These are phyloP conservation scores for Psylliodes chrysocephalus DNA, from an alignment of 2,888 invertebrate genomes.

Conservation along the genomic window DNA sequence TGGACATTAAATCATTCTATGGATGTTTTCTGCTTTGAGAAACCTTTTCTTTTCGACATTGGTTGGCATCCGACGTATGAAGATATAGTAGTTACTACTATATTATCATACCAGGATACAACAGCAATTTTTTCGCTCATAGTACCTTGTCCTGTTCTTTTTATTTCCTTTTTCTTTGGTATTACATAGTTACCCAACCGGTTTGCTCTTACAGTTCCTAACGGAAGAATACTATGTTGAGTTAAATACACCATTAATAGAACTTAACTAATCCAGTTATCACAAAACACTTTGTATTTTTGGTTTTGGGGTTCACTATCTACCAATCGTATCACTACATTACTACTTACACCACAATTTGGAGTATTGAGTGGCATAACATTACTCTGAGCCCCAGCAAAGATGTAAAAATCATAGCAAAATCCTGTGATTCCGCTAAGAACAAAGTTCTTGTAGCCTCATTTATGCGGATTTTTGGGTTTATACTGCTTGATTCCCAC, in stretches of 20 bases:
- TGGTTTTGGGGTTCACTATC: slow-evolving; percentile 12
- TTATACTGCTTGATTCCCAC: slow-evolving; percentile 27
- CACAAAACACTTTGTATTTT: slow-evolving; percentile 48
- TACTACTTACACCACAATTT: slow-evolving; percentile 24
- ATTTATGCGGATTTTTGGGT: slow-evolving; percentile 23
- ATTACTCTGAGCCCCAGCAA: slow-evolving; percentile 29
- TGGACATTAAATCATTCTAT: slow-evolving; percentile 6
- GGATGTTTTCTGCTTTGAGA: slow-evolving; percentile 22
- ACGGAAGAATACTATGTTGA: slow-evolving; percentile 42
- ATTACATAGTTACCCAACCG: slow-evolving; percentile 14
- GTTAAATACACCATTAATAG: slow-evolving; percentile 40
- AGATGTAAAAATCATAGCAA: slow-evolving; percentile 30
- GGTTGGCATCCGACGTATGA: slow-evolving; percentile 51
- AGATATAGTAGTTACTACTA: slow-evolving; percentile 54
- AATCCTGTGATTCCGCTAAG: slow-evolving; percentile 34
- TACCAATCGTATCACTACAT: slow-evolving; percentile 20
- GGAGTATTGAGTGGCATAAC: slow-evolving; percentile 20
- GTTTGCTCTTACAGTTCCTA: slow-evolving; percentile 41
- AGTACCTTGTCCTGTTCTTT: background rate
- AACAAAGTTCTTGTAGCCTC: slow-evolving; percentile 26
- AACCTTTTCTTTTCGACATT: slow-evolving; percentile 18
- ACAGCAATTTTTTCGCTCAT: slow-evolving; percentile 43
- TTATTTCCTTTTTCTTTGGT: slow-evolving; percentile 15
- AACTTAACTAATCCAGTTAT: slow-evolving; percentile 53
- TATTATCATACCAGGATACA: slow-evolving; percentile 57